phyloP scores from a whole-genome alignment of 1,140 invertebrate species.

The Papilio polytes region DNA sequence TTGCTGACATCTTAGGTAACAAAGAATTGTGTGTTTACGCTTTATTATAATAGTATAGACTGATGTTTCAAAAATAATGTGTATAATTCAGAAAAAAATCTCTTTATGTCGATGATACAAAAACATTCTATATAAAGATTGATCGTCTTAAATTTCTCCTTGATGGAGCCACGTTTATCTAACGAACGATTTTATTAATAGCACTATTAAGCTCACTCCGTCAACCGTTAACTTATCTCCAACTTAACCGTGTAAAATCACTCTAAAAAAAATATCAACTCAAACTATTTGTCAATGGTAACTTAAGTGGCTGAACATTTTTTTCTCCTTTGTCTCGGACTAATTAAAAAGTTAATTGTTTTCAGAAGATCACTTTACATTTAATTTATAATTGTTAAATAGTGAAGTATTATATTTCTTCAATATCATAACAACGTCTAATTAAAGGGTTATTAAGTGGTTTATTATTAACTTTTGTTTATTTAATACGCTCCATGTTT shows the following conservation, averaged over 20 bases:
- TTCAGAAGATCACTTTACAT: constrained; percentile 24
- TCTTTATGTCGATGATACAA: not conserved
- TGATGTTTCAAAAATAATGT: not conserved
- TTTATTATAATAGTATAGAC: no score
- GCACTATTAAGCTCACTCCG: constrained; percentile 53
- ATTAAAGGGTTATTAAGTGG: constrained; percentile 35
- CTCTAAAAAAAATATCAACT: constrained; percentile 48
- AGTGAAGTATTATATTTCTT: not conserved
- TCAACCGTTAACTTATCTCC: constrained; percentile 53
- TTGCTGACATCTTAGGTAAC: no score
- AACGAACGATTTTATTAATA: constrained; percentile 58
- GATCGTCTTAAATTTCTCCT: constrained; percentile 46
- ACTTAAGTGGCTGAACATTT: constrained; percentile 46
- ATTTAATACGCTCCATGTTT: constrained; percentile 26
- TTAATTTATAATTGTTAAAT: not conserved
- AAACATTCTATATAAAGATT: constrained; percentile 40
- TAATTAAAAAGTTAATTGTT: constrained; percentile 54
- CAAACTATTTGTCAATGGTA: constrained; percentile 57
- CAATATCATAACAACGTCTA: constrained; percentile 16
- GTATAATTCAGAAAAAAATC: not conserved
- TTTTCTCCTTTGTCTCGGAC: constrained; percentile 46
- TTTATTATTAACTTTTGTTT: constrained; percentile 34
- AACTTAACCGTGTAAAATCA: constrained; percentile 52
- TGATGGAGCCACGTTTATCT: constrained; percentile 49
- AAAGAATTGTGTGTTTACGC: no score